A percentile compares a stretch with the other conserved stretches of the same genome.
Conservation (phyloP, 2,888 invertebrate species). For the Sphecodes monilicornis region DNA sequence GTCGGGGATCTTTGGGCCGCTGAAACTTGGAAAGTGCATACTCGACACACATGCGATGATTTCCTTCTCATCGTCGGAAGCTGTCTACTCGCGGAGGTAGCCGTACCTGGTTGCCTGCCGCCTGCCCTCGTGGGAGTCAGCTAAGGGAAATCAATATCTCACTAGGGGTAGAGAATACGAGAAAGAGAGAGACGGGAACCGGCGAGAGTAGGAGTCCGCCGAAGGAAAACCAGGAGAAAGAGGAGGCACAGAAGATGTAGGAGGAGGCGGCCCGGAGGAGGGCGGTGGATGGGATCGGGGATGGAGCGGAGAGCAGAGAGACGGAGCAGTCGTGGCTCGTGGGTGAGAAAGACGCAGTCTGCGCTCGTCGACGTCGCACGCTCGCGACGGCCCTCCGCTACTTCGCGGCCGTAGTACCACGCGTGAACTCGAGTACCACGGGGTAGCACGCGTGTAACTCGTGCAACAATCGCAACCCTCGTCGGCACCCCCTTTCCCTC, state of each 20-base stretch:
- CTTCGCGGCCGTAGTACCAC: slow-evolving; percentile 68
- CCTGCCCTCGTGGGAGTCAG: slow-evolving; percentile 83
- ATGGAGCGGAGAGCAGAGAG: slow-evolving; percentile 38
- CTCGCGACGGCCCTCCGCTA: slow-evolving; percentile 38
- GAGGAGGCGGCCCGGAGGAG: slow-evolving; percentile 39
- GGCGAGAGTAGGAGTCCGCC: slow-evolving; percentile 59
- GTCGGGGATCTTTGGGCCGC: slow-evolving; percentile 24
- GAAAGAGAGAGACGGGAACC: slow-evolving; percentile 68
- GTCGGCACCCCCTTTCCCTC: not conserved
- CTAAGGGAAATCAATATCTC: slow-evolving; percentile 84
- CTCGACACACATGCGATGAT: slow-evolving; percentile 56
- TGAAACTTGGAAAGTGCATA: slow-evolving; percentile 57
- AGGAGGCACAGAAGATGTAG: slow-evolving; percentile 51
- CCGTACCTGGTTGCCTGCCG: slow-evolving; percentile 76
- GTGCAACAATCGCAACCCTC: slow-evolving; percentile 39
- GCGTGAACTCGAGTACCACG: slow-evolving; percentile 71
- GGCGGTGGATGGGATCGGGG: slow-evolving; percentile 43
- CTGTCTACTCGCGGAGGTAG: slow-evolving; percentile 75
- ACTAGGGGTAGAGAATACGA: slow-evolving; percentile 80
- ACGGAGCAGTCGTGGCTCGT: slow-evolving; percentile 17
- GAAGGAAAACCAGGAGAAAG: slow-evolving; percentile 54
- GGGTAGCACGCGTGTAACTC: slow-evolving; percentile 64
- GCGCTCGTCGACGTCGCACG: slow-evolving; percentile 71
- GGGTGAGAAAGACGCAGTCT: slow-evolving; percentile 54
- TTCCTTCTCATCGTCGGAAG: slow-evolving; percentile 74